Evolutionary conservation across 2,888 invertebrate genomes (phyloP), one percentile per base, ranked within the genome.

Genomic region (Eurytoma adleriae): DNA sequence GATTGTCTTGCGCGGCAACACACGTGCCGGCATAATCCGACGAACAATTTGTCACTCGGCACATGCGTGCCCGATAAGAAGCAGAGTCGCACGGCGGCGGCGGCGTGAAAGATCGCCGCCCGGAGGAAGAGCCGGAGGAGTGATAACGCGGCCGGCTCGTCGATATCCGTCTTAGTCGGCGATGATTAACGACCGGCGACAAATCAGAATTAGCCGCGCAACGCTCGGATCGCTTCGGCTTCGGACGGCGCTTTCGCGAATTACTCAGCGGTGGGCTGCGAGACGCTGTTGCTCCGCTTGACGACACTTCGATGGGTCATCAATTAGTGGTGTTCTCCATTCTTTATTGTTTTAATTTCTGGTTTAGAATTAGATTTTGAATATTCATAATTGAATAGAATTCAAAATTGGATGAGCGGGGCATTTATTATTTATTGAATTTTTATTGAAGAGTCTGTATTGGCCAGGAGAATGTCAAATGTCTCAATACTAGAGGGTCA

Each of bases 151-250:
- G 24, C n/a, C 12, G 64, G 54, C 48, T 77, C 77, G 64, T 77
- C 70, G 70, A 70, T 70, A 77, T 77, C 56, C 70, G 70, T 77
- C 76, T 77, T 77, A 77, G 77, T 77, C 70, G 56, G 20, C 27
- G 59, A 70, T 77, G 77, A 77, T 77, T 70, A 77, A 77, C 70
- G 70, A 70, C 40, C 24, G n/a, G 14, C 62, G 70, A 77, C 70
- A 62, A 64, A 70, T 77, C 77, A 69, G 69, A 70, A 77, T 77
- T 64, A 77, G 56, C 27, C n/a, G n/a, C 18, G 40, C 30, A 30
- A 30, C 30, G 30, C 24, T 24, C 13, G 10, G 12, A 68, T 27
- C n/a, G n/a, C 27, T 16, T 3, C 30, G n/a, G 27, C 16, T 40
- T 14, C 27, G 40, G n/a, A 16, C 18, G 4, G 64, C 30, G n/a